Base-by-base conservation (phyloP, 2,113 vertebrate species). In the Mystacornis crossleyi region DNA sequence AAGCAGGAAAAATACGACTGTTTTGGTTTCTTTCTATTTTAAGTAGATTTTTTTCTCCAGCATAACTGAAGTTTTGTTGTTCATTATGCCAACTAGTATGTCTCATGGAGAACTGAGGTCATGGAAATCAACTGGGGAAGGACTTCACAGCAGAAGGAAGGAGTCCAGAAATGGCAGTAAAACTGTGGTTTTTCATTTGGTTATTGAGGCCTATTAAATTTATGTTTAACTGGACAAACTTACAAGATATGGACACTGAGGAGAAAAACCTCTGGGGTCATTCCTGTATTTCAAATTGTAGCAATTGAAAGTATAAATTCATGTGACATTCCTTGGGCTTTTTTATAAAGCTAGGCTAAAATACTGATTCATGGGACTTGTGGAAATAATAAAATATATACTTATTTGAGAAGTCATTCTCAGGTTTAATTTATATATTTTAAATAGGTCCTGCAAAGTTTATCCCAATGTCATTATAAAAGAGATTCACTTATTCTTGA, bases 91-190 rank as follows among this genome's bases (percentile, higher is more conserved):
- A 93, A 31, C 84, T 91, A 62, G 54, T 43, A 25, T 96, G 95
- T 88, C 87, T 95, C 93, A 86, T 89, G 71, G 94, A 95, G 93
- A 94, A 73, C 87, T 95, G 87, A 96, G 81, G 81, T 97, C 84
- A 88, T 96, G 95, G 95, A 96, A 96, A 95, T 96, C 15, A 0
- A 6, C 74, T 82, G 66, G 81, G 84, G 78, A 80, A 82, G 84
- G 84, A 90, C 92, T 96, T 94, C 87, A 83, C 26, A 91, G 87
- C 50, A 93, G 78, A 81, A 96, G 84, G 54, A 94, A 80, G 66
- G 71, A 96, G 51, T 80, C 67, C 79, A 96, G 93, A 94, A 96
- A 83, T 86, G 87, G 78, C 74, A 95, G 67, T 95, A 93, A 82
- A 96, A 77, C 62, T 72, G 43, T 84, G 70, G 3, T 8, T 53